Conservation (phyloP, 2,797 vertebrate species). For the Malurus leucopterus region DNA sequence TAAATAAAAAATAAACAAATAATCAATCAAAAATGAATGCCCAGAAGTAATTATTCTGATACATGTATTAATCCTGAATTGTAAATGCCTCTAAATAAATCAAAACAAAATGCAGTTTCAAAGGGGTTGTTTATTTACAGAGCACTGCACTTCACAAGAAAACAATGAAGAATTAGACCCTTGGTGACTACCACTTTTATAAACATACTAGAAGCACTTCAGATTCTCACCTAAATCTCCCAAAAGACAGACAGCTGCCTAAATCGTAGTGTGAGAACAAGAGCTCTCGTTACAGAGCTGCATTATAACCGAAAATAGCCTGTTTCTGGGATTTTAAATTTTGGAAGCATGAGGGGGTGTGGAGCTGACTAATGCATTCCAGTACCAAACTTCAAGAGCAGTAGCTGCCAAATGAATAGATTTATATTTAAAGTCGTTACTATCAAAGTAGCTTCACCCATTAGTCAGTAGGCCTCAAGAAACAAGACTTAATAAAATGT, state of each 20-base stretch:
- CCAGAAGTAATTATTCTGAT: background rate
- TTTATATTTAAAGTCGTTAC: background rate
- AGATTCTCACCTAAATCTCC: background rate
- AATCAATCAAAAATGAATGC: background rate
- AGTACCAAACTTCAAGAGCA: background rate
- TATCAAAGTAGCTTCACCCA: background rate
- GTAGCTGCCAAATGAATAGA: background rate
- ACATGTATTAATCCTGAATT: background rate
- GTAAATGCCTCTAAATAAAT: background rate
- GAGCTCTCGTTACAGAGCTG: background rate
- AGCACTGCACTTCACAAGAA: background rate
- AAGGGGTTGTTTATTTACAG: background rate
- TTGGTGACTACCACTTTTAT: background rate
- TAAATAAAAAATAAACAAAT: background rate
- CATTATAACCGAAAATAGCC: background rate
- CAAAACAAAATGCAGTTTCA: background rate
- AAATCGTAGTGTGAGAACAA: background rate
- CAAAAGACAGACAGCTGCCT: background rate
- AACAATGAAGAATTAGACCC: background rate
- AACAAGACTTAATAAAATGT: background rate
- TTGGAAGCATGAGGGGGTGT: background rate
- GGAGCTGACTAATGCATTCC: background rate
- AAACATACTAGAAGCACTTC: background rate
- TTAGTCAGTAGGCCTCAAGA: background rate
- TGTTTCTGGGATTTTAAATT: background rate